Evolutionary conservation across 2,797 vertebrate genomes (phyloP).

Genomic region (Acanthurus tractus): DNA sequence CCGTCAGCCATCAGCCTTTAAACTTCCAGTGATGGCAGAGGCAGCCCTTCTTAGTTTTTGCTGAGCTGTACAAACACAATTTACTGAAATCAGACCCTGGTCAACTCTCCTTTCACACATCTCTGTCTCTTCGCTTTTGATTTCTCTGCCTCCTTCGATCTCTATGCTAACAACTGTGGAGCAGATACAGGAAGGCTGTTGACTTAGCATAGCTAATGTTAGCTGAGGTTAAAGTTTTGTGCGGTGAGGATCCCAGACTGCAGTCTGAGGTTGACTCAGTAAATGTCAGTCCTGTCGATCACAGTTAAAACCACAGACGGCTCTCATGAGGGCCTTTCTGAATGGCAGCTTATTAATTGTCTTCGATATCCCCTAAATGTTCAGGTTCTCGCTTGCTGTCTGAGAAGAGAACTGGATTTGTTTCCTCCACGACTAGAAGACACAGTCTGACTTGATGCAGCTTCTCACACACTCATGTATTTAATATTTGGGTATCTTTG

Average conservation of each 20-base stretch:
- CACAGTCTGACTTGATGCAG: conserved; percentile 38
- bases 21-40: neutral
- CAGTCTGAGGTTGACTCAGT: conserved; percentile 72
- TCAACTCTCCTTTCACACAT: conserved; percentile 12
- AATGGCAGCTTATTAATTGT: conserved; percentile 81
- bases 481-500: conserved; percentile 20
- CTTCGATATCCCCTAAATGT: conserved; percentile 46
- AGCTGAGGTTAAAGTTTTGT: conserved; percentile 70
- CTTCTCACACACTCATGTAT: neutral
- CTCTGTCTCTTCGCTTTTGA: conserved; percentile 6
- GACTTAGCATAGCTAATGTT: conserved; percentile 60
- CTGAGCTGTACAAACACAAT: conserved; percentile 21
- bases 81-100: neutral
- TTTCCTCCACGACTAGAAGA: conserved; percentile 37
- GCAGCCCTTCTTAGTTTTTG: conserved; percentile 12
- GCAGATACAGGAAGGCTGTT: conserved; percentile 48
- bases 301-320: conserved; percentile 66
- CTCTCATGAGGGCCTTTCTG: conserved; percentile 68
- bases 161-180: conserved; percentile 13
- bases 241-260: conserved; percentile 68
- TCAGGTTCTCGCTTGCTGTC: conserved; percentile 34
- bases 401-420: conserved; percentile 29
- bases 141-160: conserved; percentile 22
- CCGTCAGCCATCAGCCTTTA: too few relatives aligned
- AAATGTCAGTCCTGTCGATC: conserved; percentile 85